These are phyloP conservation scores for Cataglyphis albicans DNA, from an alignment of 2,888 invertebrate genomes.

Conservation along the genomic window DNA sequence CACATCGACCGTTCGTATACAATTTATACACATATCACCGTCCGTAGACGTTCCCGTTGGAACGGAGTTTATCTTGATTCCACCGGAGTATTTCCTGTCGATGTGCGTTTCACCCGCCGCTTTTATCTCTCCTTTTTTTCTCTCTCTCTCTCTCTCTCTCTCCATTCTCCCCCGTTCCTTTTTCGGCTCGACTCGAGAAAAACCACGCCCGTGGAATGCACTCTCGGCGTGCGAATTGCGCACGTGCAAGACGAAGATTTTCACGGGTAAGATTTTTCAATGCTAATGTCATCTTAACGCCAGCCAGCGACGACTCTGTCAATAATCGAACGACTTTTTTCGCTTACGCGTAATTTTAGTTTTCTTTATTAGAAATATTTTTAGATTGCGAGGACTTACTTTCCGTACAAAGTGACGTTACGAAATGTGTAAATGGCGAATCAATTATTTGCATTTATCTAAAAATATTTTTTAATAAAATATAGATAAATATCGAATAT, in stretches of 20 bases:
- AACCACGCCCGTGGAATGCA: slow-evolving; percentile 69
- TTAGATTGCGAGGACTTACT: background rate
- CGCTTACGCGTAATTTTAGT: background rate
- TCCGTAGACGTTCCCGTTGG: slow-evolving; percentile 55
- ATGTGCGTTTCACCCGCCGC: slow-evolving; percentile 60
- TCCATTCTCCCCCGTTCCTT: slow-evolving; percentile 33
- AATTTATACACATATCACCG: slow-evolving; percentile 59
- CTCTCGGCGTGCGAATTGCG: slow-evolving; percentile 79
- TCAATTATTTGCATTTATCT: background rate
- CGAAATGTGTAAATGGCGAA: background rate
- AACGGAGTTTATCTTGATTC: slow-evolving; percentile 79
- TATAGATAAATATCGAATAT: background rate
- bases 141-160: slow-evolving; percentile 30
- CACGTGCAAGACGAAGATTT: slow-evolving; percentile 75
- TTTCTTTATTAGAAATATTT: background rate
- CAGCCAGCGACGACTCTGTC: slow-evolving; percentile 56
- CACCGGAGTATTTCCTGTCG: slow-evolving; percentile 73
- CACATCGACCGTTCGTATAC: slow-evolving; percentile 53
- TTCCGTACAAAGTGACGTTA: background rate
- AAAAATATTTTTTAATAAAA: background rate
- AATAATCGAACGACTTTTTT: slow-evolving; percentile 49
- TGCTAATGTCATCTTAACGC: slow-evolving; percentile 67
- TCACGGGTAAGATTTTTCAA: slow-evolving; percentile 73
- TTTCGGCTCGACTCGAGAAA: slow-evolving; percentile 46
- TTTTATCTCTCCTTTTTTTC: slow-evolving; percentile 46